phyloP scores from a whole-genome alignment of 2,797 vertebrate genomes.

The Heteromormyrus szaboi region DNA sequence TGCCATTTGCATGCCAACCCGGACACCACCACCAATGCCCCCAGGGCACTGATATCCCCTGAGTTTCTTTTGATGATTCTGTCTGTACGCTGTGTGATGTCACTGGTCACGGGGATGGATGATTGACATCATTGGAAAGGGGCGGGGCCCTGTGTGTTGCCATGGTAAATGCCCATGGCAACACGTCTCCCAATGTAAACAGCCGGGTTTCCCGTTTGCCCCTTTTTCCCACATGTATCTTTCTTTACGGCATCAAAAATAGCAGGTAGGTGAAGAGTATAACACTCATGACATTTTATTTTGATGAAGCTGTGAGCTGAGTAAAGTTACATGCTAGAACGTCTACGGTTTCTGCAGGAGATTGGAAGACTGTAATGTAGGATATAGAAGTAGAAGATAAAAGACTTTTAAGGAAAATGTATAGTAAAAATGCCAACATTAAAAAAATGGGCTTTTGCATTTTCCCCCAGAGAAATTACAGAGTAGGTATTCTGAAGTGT shows the following conservation, averaged over 20 bases:
- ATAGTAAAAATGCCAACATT: neutral
- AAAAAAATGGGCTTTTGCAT: neutral
- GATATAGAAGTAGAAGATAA: neutral
- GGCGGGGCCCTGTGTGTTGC: neutral
- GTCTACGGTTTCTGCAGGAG: constrained; percentile 43
- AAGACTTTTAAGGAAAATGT: neutral
- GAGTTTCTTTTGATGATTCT: neutral
- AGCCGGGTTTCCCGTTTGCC: constrained; percentile 32
- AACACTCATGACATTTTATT: constrained; percentile 55
- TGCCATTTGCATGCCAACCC: neutral
- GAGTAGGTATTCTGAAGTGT: neutral
- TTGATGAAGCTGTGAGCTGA: constrained; percentile 57
- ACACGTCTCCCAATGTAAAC: constrained; percentile 42
- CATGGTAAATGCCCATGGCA: neutral
- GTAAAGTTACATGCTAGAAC: constrained; percentile 46
- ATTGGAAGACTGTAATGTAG: constrained; percentile 31
- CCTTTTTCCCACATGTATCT: constrained; percentile 33
- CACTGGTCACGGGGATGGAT: neutral
- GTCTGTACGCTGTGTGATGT: neutral
- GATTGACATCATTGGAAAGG: neutral
- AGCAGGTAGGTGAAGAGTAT: constrained; percentile 53
- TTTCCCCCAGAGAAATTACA: neutral
- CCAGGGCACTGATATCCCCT: neutral
- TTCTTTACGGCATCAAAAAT: constrained; percentile 53
- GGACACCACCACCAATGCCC: neutral